Conservation (phyloP, 2,113 vertebrate genomes). For the Lepus americanus region DNA sequence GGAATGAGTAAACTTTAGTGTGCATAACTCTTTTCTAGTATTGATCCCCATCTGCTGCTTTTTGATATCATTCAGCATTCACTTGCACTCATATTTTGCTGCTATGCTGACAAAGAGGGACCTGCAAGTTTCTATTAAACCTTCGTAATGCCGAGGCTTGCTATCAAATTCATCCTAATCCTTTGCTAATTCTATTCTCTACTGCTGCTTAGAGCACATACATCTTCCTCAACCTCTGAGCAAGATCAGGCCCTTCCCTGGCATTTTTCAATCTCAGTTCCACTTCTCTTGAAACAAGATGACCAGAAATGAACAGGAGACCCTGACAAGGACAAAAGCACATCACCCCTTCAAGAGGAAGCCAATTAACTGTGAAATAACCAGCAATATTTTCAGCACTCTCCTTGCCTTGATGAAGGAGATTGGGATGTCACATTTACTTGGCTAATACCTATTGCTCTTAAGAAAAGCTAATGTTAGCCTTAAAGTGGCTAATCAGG, state of each 20-base stretch:
- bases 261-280: constrained; percentile 64
- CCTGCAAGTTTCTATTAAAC: constrained; percentile 69
- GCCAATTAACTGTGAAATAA: constrained; percentile 75
- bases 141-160: constrained; percentile 39
- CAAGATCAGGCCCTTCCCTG: constrained; percentile 30
- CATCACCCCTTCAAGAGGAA: constrained; percentile 53
- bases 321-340: constrained; percentile 42
- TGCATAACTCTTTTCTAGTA: constrained; percentile 34
- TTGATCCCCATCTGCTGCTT: constrained; percentile 56
- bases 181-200: constrained; percentile 72
- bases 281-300: constrained; percentile 65
- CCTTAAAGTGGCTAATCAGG: background rate
- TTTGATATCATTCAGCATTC: constrained; percentile 24
- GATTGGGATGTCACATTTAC: constrained; percentile 52
- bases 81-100: constrained; percentile 47
- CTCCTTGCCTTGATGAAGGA: constrained; percentile 54
- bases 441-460: constrained; percentile 44
- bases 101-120: constrained; percentile 71
- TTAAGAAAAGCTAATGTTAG: constrained; percentile 49
- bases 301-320: constrained; percentile 51
- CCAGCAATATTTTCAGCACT: constrained; percentile 50
- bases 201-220: constrained; percentile 49
- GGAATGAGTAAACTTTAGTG: constrained; percentile 38
- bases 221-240: constrained; percentile 68
- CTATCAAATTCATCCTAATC: constrained; percentile 77